phyloP scores from a whole-genome alignment of 2,797 vertebrate genomes.

The Okamejei kenojei region DNA sequence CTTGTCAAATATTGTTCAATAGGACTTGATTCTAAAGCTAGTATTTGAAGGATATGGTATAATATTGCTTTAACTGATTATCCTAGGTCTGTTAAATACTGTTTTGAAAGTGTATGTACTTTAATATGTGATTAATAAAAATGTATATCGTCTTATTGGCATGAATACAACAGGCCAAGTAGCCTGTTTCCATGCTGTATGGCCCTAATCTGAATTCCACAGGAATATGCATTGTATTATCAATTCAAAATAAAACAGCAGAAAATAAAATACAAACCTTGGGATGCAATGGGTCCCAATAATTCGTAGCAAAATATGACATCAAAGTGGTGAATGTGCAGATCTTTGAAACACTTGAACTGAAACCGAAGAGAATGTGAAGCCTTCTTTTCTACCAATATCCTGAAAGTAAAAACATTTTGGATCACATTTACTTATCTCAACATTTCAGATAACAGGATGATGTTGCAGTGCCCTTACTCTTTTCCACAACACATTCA shows the following conservation, averaged over 20 bases:
- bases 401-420: conserved; percentile 38
- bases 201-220: background rate
- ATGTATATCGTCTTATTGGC: no score
- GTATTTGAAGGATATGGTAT: background rate
- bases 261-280: conserved; percentile 37
- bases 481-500: background rate
- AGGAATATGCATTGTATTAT: background rate
- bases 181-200: no score
- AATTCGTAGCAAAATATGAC: conserved; percentile 41
- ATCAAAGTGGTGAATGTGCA: conserved; percentile 43
- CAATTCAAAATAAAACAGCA: background rate
- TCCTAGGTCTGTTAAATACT: background rate
- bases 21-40: background rate
- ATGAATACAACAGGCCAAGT: no score
- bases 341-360: conserved; percentile 42
- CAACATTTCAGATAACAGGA: background rate
- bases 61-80: background rate
- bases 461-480: background rate
- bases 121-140: background rate
- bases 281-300: conserved; percentile 38
- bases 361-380: conserved; percentile 42
- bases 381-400: conserved; percentile 42
- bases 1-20: background rate
- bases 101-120: background rate
- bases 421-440: background rate